Percentiles rank a stretch among this genome's conserved stretches.
phyloP scores from a whole-genome alignment of 2,113 vertebrate species.

The Salvator merianae region DNA sequence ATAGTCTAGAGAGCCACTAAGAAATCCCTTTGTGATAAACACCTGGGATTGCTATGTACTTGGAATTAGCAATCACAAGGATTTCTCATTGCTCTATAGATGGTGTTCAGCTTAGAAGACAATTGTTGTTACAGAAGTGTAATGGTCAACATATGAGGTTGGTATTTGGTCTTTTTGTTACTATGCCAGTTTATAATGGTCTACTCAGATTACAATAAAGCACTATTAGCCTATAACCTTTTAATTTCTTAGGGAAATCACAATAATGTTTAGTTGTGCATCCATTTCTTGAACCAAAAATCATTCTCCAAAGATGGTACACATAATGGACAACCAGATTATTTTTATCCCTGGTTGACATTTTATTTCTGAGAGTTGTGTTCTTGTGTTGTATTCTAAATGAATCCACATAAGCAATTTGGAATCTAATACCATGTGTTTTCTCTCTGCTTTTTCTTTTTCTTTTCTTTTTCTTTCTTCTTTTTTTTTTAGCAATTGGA shows the following conservation, averaged over 20 bases:
- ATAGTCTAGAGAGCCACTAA: neutral
- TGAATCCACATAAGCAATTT: conserved; percentile 51
- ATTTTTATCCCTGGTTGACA: conserved; percentile 61
- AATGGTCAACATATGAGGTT: no score
- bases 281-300: conserved; percentile 49
- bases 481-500: conserved; percentile 55
- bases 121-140: neutral
- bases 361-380: conserved; percentile 51
- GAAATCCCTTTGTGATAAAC: neutral
- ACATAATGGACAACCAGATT: conserved; percentile 60
- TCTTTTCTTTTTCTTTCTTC: conserved; percentile 49
- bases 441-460: conserved; percentile 44
- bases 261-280: conserved; percentile 42
- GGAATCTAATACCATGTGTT: conserved; percentile 57
- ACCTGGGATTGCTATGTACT: neutral
- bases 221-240: conserved; percentile 10
- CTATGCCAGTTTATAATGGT: conserved; percentile 11
- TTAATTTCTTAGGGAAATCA: conserved; percentile 20
- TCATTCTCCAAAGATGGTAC: conserved; percentile 57
- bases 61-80: neutral
- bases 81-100: neutral
- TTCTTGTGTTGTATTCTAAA: conserved; percentile 55
- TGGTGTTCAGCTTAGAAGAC: neutral
- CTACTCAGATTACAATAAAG: conserved; percentile 35
- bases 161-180: neutral